Conservation (phyloP, 2,888 invertebrate genomes). For the Ecdyonurus torrentis region DNA sequence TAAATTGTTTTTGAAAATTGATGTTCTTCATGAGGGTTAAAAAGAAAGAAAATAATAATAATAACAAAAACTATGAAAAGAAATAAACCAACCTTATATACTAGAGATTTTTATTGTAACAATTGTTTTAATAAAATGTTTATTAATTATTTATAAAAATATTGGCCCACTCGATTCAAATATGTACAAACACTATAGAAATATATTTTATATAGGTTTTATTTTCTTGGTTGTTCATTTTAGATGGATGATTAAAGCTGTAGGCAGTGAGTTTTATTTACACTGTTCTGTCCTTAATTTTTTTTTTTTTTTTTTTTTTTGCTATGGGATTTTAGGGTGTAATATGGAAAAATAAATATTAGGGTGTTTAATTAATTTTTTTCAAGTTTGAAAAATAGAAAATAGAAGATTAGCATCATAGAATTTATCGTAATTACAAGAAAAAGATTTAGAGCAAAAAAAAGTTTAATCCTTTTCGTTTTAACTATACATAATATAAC, state of each 20-base stretch:
- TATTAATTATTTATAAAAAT: no score
- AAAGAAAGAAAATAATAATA: background rate
- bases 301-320: background rate
- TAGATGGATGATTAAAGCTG: background rate
- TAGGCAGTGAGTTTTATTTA: background rate
- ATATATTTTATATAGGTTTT: background rate
- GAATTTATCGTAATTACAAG: no score
- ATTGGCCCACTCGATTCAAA: no score
- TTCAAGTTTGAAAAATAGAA: no score
- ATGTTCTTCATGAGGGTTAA: background rate
- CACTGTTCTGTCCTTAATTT: background rate
- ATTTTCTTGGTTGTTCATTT: background rate
- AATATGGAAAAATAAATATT: background rate
- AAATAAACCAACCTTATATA: background rate
- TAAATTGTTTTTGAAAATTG: background rate
- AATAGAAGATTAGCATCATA: no score
- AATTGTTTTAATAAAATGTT: no score
- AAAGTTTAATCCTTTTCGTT: no score
- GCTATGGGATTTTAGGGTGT: background rate
- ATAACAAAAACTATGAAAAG: background rate
- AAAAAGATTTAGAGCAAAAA: no score
- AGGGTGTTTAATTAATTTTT: no score
- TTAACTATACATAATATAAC: no score
- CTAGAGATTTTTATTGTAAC: no score
- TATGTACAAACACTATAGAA: background rate